These are phyloP conservation scores for Bujurquina vittata DNA, from an alignment of 2,113 vertebrate species.

Conservation along the genomic window DNA sequence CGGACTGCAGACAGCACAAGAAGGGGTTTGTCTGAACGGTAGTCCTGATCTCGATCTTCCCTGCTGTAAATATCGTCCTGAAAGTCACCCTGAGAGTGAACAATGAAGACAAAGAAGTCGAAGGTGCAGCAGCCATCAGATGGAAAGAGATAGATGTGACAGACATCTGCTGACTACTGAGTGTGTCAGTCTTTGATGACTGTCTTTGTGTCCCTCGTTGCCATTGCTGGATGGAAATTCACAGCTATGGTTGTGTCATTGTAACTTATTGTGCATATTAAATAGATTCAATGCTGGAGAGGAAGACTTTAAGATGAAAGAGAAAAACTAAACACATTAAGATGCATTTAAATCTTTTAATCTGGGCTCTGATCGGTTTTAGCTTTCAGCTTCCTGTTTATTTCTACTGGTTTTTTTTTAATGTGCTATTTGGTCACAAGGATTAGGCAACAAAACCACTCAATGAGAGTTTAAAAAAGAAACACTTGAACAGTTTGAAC, in stretches of 20 bases:
- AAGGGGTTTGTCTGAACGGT: background rate
- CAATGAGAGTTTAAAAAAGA: background rate
- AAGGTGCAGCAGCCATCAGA: slow-evolving; percentile 14
- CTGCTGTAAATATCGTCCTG: background rate
- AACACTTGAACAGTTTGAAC: no score
- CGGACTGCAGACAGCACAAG: background rate
- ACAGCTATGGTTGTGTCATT: slow-evolving; percentile 43
- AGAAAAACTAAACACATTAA: no score
- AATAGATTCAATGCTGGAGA: background rate
- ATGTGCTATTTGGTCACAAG: background rate
- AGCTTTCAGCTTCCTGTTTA: background rate
- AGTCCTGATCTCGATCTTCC: background rate
- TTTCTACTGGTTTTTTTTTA: background rate
- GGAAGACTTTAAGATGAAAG: background rate
- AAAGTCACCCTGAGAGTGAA: background rate
- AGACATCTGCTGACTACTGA: slow-evolving; percentile 56
- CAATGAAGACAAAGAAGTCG: background rate
- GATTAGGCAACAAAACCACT: background rate
- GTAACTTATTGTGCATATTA: background rate
- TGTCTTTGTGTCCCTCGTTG: background rate
- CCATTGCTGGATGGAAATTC: slow-evolving; percentile 74
- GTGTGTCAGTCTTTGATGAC: slow-evolving; percentile 3
- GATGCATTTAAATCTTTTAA: background rate
- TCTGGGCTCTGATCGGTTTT: background rate
- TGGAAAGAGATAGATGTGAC: slow-evolving; percentile 36